These are phyloP conservation scores for Luperina nickerlii DNA, from an alignment of 2,888 invertebrate species.

Conservation along the genomic window DNA sequence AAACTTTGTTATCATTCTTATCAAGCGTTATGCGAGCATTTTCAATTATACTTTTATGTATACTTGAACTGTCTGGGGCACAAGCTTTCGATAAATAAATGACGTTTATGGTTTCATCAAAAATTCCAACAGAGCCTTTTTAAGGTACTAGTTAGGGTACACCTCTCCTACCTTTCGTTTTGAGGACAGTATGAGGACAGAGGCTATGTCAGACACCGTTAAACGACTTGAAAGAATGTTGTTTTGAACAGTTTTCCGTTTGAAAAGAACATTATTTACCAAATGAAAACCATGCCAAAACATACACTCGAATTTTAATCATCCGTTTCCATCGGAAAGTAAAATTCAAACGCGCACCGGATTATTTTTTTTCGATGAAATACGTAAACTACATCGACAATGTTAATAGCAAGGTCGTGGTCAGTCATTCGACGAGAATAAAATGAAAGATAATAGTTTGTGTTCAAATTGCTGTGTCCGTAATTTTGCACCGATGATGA, in stretches of 20 bases:
- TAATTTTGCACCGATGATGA: constrained; percentile 67
- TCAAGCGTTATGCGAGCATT: background rate
- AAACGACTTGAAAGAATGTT: background rate
- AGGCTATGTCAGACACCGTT: background rate
- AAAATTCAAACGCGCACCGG: constrained; percentile 14
- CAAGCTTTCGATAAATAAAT: background rate
- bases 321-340: constrained; percentile 15
- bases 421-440: constrained; percentile 64
- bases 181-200: background rate
- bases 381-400: constrained; percentile 29
- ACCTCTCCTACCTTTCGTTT: background rate
- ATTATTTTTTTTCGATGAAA: constrained; percentile 30
- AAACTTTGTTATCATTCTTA: constrained; percentile 6
- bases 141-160: background rate
- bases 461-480: constrained; percentile 58
- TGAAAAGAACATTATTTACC: background rate
- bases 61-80: background rate
- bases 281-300: background rate
- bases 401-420: constrained; percentile 71
- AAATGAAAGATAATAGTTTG: constrained; percentile 66
- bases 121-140: background rate
- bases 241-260: background rate
- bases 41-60: constrained; percentile 15
- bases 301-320: background rate
- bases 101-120: background rate